Percentiles rank a stretch among this genome's conserved stretches.
phyloP scores from a whole-genome alignment of 2,888 invertebrate species.

The Chrysomela aeneicollis region DNA sequence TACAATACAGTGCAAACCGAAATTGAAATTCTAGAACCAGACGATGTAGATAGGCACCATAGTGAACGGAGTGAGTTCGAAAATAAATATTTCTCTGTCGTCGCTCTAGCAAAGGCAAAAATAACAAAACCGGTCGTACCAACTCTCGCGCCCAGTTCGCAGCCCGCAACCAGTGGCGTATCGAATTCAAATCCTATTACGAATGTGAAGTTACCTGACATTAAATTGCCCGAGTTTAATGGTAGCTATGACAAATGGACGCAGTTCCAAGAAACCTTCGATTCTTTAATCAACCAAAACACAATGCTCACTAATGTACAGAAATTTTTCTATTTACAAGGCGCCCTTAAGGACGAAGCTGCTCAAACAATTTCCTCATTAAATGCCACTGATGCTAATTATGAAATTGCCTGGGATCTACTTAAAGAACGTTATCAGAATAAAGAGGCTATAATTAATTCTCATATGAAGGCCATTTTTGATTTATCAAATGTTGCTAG shows the following conservation, averaged over 20 bases:
- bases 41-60: too few relatives aligned
- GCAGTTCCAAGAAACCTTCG: constrained; percentile 20
- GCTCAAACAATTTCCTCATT: constrained; percentile 9
- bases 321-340: constrained; percentile 14
- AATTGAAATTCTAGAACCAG: too few relatives aligned
- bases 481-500: constrained; percentile 16
- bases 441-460: constrained; percentile 27
- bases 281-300: constrained; percentile 17
- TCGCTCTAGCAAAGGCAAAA: too few relatives aligned
- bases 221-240: constrained; percentile 17
- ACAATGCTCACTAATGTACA: constrained; percentile 9
- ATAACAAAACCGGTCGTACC: too few relatives aligned
- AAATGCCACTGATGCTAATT: constrained; percentile 20
- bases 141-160: too few relatives aligned
- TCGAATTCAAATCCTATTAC: too few relatives aligned
- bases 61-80: too few relatives aligned
- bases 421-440: constrained; percentile 16
- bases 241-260: constrained; percentile 16
- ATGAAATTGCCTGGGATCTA: constrained; percentile 12
- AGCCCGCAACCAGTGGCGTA: too few relatives aligned
- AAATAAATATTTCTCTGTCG: too few relatives aligned
- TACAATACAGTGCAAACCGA: too few relatives aligned
- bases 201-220: neutral
- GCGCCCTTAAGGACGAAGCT: constrained; percentile 13
- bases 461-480: too few relatives aligned